Conservation (phyloP, 2,888 invertebrate genomes). For the Sinhomidia bicolor region DNA sequence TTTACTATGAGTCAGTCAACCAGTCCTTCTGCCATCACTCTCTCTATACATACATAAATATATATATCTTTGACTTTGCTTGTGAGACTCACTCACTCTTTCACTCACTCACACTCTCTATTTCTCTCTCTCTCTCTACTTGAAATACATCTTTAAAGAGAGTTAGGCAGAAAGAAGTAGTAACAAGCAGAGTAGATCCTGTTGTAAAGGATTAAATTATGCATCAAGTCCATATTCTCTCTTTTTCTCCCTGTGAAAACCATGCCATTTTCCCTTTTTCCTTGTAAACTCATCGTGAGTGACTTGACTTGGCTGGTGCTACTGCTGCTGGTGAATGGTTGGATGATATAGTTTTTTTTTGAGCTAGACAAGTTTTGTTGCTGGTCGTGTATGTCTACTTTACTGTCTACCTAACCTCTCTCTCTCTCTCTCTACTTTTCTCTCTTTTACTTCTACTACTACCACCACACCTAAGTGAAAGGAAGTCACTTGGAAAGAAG, state of each 20-base stretch:
- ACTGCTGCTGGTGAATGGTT: background rate
- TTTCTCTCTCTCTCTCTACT: slow-evolving; percentile 3
- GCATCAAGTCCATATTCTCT: slow-evolving; percentile 59
- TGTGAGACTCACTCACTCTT: no score
- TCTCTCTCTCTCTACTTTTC: no score
- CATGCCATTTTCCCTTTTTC: slow-evolving; percentile 1
- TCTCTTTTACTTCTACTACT: no score
- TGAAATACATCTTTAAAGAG: slow-evolving; percentile 27
- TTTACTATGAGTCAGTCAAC: slow-evolving; percentile 64
- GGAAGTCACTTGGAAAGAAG: background rate
- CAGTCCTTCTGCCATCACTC: slow-evolving; percentile 55
- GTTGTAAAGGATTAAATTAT: slow-evolving; percentile 66
- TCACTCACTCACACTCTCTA: no score
- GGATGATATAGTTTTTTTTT: slow-evolving; percentile 25
- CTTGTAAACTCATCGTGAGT: background rate
- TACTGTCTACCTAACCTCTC: slow-evolving; percentile 4
- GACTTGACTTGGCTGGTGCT: background rate
- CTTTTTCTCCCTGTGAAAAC: background rate
- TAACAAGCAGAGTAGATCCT: slow-evolving; percentile 35
- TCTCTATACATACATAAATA: no score
- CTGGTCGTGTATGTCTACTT: no score
- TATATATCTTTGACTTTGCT: no score
- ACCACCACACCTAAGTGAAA: background rate
- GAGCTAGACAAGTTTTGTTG: background rate
- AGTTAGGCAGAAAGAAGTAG: background rate